phyloP scores from a whole-genome alignment of 2,888 invertebrate genomes.

The Eumacrocentrus americanus region DNA sequence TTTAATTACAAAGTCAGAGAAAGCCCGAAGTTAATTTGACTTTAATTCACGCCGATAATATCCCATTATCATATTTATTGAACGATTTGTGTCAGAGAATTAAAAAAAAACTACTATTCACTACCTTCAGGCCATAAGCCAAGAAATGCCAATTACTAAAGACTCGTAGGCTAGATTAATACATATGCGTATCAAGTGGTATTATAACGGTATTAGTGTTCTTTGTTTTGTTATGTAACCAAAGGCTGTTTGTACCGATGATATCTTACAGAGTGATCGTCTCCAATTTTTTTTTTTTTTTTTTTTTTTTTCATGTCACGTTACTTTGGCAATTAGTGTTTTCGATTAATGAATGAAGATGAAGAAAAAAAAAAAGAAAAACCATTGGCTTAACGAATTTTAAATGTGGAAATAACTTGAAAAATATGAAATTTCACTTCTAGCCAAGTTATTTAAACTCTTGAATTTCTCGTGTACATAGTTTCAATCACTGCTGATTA shows the following conservation, averaged over 20 bases:
- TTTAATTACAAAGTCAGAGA: not conserved
- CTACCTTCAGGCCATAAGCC: constrained; percentile 51
- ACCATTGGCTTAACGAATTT: not conserved
- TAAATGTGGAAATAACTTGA: not conserved
- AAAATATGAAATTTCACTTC: constrained; percentile 3
- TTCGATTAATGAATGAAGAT: not conserved
- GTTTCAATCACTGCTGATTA: not conserved
- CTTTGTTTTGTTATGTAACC: constrained; percentile 45
- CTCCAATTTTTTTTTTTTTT: not conserved
- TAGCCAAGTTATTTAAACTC: constrained; percentile 21
- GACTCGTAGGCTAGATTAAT: constrained; percentile 52
- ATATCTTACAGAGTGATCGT: constrained; percentile 12
- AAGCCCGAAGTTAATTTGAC: not conserved
- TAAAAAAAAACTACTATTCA: constrained; percentile 29
- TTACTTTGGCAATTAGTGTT: not conserved
- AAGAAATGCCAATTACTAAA: constrained; percentile 58
- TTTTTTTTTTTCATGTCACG: not conserved
- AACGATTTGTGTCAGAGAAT: not conserved
- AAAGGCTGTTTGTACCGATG: constrained; percentile 47
- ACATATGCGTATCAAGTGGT: constrained; percentile 38
- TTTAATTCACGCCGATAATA: not conserved
- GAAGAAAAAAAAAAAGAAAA: not conserved
- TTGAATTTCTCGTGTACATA: not conserved
- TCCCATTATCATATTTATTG: constrained; percentile 1
- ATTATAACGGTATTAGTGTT: constrained; percentile 44